Percentiles rank a stretch among this genome's conserved stretches.
Conservation (phyloP, 2,113 vertebrate genomes). For the Petrocephalus zakoni region DNA sequence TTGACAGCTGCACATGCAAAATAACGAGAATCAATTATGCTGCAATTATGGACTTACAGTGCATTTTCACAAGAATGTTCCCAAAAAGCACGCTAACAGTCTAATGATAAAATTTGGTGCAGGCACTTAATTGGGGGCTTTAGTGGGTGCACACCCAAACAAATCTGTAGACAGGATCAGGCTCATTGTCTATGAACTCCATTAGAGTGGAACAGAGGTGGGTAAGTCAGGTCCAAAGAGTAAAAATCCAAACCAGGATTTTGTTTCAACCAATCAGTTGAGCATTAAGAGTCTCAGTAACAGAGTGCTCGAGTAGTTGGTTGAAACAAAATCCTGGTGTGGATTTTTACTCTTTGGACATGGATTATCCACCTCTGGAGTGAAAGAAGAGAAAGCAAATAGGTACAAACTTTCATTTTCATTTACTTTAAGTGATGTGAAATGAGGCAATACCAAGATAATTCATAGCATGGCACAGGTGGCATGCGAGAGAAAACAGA, state of each 20-base stretch:
- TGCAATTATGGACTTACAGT: constrained; percentile 1
- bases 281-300: too few relatives aligned
- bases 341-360: too few relatives aligned
- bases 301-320: too few relatives aligned
- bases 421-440: neutral
- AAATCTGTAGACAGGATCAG: neutral
- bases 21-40: neutral
- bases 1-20: neutral
- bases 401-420: neutral
- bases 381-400: neutral
- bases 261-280: too few relatives aligned
- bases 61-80: neutral
- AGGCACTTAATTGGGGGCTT: neutral
- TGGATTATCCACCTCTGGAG: neutral
- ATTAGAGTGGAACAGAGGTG: neutral
- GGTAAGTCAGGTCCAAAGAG: too few relatives aligned
- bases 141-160: neutral
- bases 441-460: neutral
- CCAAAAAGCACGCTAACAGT: neutral
- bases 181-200: neutral
- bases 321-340: too few relatives aligned
- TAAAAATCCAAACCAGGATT: too few relatives aligned
- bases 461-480: neutral
- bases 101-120: neutral
- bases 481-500: neutral